A percentile compares a stretch with the other conserved stretches of the same genome.
Conservation (phyloP, 2,888 invertebrate genomes). For the Caenorhabditis becei region DNA sequence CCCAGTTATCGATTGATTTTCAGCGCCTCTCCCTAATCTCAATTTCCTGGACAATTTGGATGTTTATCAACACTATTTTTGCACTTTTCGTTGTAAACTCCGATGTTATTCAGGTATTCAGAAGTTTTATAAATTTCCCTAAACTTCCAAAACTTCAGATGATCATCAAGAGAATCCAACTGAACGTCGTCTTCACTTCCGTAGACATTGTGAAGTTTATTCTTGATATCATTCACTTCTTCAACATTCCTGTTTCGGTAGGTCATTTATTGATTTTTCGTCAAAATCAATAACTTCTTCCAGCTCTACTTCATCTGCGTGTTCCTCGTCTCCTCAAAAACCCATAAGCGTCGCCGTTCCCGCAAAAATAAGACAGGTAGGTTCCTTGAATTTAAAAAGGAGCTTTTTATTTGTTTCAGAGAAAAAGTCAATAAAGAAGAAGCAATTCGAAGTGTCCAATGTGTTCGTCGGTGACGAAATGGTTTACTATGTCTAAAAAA, state of each 20-base stretch:
- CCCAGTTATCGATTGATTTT: neutral
- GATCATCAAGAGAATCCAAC: constrained; percentile 42
- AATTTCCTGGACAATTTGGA: constrained; percentile 59
- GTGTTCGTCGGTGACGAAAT: constrained; percentile 58
- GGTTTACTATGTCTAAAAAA: constrained; percentile 58
- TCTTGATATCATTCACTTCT: constrained; percentile 52
- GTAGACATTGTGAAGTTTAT: constrained; percentile 44
- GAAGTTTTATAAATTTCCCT: neutral
- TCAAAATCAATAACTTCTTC: neutral
- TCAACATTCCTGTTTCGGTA: constrained; percentile 61
- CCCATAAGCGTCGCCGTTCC: constrained; percentile 18
- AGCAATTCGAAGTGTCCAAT: constrained; percentile 60
- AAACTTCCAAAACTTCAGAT: constrained; percentile 18
- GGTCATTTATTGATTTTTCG: neutral
- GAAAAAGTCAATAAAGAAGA: constrained; percentile 40
- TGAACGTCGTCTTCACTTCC: constrained; percentile 10
- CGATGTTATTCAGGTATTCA: constrained; percentile 50
- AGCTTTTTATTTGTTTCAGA: constrained; percentile 13
- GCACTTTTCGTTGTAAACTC: constrained; percentile 58
- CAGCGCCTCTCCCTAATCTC: constrained; percentile 56
- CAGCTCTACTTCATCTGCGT: constrained; percentile 62
- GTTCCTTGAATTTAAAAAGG: neutral
- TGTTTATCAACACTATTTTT: constrained; percentile 59
- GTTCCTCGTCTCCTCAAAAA: constrained; percentile 50
- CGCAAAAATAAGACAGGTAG: constrained; percentile 17